Evolutionary conservation across 2,797 vertebrate genomes (phyloP).

Genomic region (Erethizon dorsatum): DNA sequence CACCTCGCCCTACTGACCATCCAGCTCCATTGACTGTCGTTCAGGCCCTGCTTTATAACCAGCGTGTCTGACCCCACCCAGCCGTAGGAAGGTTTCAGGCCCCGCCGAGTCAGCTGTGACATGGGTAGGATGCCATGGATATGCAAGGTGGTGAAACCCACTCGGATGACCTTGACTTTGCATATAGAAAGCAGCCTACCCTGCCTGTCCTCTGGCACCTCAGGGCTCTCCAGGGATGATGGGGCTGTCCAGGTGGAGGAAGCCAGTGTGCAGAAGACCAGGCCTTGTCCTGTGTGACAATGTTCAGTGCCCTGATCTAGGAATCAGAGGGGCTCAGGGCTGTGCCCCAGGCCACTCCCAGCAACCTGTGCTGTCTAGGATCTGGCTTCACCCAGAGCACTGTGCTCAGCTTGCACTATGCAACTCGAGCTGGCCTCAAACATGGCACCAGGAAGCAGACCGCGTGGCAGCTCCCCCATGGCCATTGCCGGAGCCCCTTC

Average conservation of each 20-base stretch:
- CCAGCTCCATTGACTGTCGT: background rate
- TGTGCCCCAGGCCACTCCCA: background rate
- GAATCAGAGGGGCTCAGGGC: background rate
- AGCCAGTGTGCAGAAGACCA: accelerated
- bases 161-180: background rate
- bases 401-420: background rate
- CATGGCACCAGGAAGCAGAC: background rate
- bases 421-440: background rate
- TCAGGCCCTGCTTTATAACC: background rate
- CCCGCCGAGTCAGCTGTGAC: background rate
- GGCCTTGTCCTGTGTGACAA: background rate
- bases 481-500: background rate
- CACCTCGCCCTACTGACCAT: background rate
- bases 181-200: background rate
- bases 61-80: background rate
- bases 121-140: background rate
- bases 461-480: background rate
- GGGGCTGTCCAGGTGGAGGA: background rate
- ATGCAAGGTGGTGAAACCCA: background rate
- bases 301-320: background rate
- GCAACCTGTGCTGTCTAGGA: conserved; percentile 45
- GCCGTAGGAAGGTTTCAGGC: background rate
- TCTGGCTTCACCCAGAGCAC: conserved; percentile 43
- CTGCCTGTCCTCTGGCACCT: background rate
- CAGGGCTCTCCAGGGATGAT: background rate